Conservation (phyloP, 2,888 invertebrate species). For the Pristionchus arcanus region DNA sequence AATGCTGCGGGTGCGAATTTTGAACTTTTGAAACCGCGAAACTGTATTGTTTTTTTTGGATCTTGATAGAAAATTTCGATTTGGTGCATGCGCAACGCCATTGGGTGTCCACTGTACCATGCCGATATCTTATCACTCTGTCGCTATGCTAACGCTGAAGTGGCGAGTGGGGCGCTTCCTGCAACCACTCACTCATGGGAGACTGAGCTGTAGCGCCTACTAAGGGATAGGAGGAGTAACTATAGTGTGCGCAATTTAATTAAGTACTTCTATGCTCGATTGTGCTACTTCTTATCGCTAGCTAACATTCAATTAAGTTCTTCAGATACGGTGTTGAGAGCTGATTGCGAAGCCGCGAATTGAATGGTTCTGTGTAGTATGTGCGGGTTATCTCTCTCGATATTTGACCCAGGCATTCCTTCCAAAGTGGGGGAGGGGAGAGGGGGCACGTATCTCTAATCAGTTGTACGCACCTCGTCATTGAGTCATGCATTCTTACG, state of each 20-base stretch:
- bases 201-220: background rate
- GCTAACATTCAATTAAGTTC: no score
- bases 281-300: no score
- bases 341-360: no score
- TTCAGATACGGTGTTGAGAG: no score
- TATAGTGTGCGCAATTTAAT: no score
- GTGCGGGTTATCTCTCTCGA: background rate
- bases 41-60: no score
- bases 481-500: conserved; percentile 18
- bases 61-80: no score
- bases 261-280: no score
- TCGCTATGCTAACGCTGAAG: background rate
- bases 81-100: no score
- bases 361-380: no score
- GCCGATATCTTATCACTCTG: background rate
- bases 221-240: no score
- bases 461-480: background rate
- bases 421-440: background rate
- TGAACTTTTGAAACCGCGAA: no score
- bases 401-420: background rate
- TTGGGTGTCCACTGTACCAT: background rate
- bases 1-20: background rate
- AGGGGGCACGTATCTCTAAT: conserved; percentile 1
- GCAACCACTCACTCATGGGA: background rate
- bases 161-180: background rate